Base-by-base conservation (phyloP, 2,797 vertebrate species). In the Phrynocephalus vlangalii region DNA sequence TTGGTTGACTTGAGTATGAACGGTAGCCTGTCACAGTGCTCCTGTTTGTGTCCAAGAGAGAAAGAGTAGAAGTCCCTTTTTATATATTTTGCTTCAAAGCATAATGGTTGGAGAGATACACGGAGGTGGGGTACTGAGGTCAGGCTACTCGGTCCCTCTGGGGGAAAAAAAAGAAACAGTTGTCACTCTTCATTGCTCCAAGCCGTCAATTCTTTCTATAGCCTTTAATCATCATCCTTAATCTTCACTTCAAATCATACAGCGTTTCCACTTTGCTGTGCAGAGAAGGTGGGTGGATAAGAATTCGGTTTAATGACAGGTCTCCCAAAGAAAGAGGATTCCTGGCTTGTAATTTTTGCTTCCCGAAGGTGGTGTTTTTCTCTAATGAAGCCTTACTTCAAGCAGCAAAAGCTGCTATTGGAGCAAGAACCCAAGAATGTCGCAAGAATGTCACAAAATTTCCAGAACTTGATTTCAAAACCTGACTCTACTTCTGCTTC, bases 251-350 rank as follows among this genome's bases (percentile, higher is more conserved):
- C 91, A 82, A 94, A 92, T 91, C 89, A 89, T 20, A 89, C 72
- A 28, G 82, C 89, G 83, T 87, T 76, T 85, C 87, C 86, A 76
- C 76, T 88, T 91, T 78, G 81, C 93, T 85, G 90, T 3, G 90
- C 91, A 87, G 91, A 93, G 90, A 94, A 91, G 91, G 92, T 93
- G 92, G 91, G 94, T 93, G 93, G 90, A 85, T 76, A 88, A 93
- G 89, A 93, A 90, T 92, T 91, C 92, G 90, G 91, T 94, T 91
- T 1, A 90, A 89, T 92, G 92, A 82, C 90, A 91, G 66, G 52
- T 68, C 93, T 91, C 80, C 10, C 3, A 83, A 86, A 87, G 16
- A 91, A 80, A 13, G 50, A 87, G 88, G 86, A 87, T 86, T 83
- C 88, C 75, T 75, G 50, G 26, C 50, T 3, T 84, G 0, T 83